Base-by-base conservation (phyloP, 1,140 invertebrate genomes). In the Drosophila mojavensis region DNA sequence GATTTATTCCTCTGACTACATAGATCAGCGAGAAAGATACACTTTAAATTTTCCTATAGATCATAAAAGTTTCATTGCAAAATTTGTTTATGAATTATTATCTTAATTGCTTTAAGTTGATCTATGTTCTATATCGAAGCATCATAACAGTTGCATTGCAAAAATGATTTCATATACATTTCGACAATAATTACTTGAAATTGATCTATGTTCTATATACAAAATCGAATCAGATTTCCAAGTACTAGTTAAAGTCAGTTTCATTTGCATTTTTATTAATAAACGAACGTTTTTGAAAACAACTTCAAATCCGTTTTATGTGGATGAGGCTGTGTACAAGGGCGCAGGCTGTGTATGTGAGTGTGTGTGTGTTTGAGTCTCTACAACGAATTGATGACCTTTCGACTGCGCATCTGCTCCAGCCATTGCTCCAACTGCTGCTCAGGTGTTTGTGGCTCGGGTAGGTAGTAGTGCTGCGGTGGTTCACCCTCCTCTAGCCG, bases 401-500 rank as follows among this genome's bases (percentile, higher is more conserved):
- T 97, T 53, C 96, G 93, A 67, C 93, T 94, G 66, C 95, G 94
- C 94, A 96, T 95, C 81, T 94, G 79, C 26, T 95, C 82, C 69
- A 97, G 80, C 95, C 96, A 98, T 54, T 95, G 92, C 51, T 97
- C 93, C 6, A 98, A 93, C 86, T 96, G 93, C 91, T 97, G 93
- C 72, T 96, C 94, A 0, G 96, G 95, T 74, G 95, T 94, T 69
- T 94, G 94, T n/a, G 94, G 94, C 66, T 93, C 91, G 47, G 93
- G 93, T 78, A 95, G 94, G 91, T 97, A 96, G 91, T 97, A 98
- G 82, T 97, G 92, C 91, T 94, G 92, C n/a, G 98, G 98, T 67
- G 98, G 98, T 85, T 94, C 94, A 9, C 98, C 98, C 94, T 99
- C 98, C 93, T 98, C 97, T 33, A 99, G 93, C 30, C 96, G 93